Conservation (phyloP, 1,140 invertebrate genomes). For the Venturia canescens region DNA sequence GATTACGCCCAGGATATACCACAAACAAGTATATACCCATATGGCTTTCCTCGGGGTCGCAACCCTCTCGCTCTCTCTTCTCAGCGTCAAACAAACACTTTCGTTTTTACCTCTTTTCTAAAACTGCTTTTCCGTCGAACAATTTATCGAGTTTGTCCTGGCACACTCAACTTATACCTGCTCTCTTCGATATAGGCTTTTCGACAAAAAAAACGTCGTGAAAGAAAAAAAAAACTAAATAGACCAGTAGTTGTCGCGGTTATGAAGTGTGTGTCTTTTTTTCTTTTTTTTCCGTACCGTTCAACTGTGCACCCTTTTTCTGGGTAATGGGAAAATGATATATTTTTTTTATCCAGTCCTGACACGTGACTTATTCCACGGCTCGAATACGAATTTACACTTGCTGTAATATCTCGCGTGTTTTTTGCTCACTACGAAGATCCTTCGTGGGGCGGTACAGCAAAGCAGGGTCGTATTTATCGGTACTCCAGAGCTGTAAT, state of each 20-base stretch:
- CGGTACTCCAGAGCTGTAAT: too few species aligned
- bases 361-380: conserved; percentile 62
- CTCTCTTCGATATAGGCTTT: conserved; percentile 9
- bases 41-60: conserved; percentile 34
- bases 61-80: background rate
- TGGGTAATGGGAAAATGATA: conserved; percentile 66
- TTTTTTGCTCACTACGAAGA: background rate
- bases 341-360: conserved; percentile 59
- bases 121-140: background rate
- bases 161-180: conserved; percentile 36
- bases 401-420: conserved; percentile 1
- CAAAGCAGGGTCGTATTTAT: too few species aligned
- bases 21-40: conserved; percentile 43
- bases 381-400: conserved; percentile 28
- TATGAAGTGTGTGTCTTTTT: conserved; percentile 35
- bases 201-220: conserved; percentile 14
- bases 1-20: conserved; percentile 39
- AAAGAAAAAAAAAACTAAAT: background rate
- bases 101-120: conserved; percentile 37
- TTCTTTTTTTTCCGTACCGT: conserved; percentile 31
- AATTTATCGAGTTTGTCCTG: conserved; percentile 21
- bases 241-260: conserved; percentile 18
- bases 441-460: too few species aligned
- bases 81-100: background rate
- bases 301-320: conserved; percentile 47